Evolutionary conservation across 2,797 vertebrate genomes (phyloP).

Genomic region (Sciaenops ocellatus): DNA sequence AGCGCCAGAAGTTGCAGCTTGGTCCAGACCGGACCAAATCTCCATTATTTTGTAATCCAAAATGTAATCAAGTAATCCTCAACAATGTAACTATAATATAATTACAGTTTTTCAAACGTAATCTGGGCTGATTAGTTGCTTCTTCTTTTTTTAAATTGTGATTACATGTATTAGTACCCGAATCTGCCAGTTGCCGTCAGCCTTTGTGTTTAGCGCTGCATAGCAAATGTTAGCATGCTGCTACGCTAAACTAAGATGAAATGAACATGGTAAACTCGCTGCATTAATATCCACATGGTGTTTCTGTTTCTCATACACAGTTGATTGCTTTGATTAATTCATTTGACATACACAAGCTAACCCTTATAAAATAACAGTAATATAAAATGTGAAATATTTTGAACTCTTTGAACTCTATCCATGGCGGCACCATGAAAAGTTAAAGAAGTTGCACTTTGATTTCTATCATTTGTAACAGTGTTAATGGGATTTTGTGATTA

Average conservation of each 20-base stretch:
- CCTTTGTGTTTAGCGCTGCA: neutral
- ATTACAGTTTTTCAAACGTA: too few relatives aligned
- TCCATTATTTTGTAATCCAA: too few relatives aligned
- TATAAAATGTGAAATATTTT: neutral
- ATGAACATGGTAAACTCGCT: neutral
- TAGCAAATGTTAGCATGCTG: conserved; percentile 1
- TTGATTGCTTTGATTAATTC: neutral
- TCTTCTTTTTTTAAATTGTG: neutral
- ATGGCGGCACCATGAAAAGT: neutral
- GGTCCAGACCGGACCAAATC: too few relatives aligned
- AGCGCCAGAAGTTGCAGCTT: too few relatives aligned
- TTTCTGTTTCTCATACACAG: neutral
- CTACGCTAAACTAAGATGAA: neutral
- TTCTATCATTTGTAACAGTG: neutral
- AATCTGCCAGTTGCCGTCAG: neutral
- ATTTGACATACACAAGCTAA: neutral
- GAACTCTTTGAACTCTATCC: neutral
- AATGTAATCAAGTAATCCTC: too few relatives aligned
- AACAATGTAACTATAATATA: too few relatives aligned
- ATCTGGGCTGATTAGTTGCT: neutral
- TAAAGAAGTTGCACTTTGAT: neutral
- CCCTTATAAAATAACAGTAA: neutral
- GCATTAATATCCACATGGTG: neutral
- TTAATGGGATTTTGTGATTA: conserved; percentile 30
- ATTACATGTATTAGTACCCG: neutral